These are phyloP conservation scores for Theodoxus fluviatilis DNA, from an alignment of 2,888 invertebrate genomes.

Conservation along the genomic window DNA sequence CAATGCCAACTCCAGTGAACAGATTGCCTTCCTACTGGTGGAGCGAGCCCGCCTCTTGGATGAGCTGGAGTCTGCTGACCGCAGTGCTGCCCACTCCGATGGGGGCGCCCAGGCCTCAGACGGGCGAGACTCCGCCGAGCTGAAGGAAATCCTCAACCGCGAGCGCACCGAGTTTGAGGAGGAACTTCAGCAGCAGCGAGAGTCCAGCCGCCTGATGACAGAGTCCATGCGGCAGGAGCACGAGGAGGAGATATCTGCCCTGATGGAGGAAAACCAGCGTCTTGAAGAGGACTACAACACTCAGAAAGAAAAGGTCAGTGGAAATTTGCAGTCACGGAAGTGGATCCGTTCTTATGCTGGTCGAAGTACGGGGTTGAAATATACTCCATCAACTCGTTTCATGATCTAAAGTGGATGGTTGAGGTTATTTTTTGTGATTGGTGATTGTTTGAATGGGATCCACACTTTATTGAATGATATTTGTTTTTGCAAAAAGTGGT, in stretches of 20 bases:
- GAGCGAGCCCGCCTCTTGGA: slow-evolving; percentile 67
- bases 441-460: not conserved
- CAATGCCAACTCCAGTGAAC: slow-evolving; percentile 64
- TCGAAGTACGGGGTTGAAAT: too few species aligned
- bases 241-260: slow-evolving; percentile 56
- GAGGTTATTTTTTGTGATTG: not conserved
- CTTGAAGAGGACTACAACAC: slow-evolving; percentile 43
- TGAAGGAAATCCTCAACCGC: slow-evolving; percentile 61
- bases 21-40: slow-evolving; percentile 67
- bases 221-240: slow-evolving; percentile 50
- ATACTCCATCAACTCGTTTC: too few species aligned
- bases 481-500: not conserved
- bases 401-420: too few species aligned
- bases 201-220: slow-evolving; percentile 41
- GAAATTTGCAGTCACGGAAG: not conserved
- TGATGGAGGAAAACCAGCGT: slow-evolving; percentile 58
- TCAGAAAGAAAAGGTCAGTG: slow-evolving; percentile 47
- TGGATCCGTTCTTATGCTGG: not conserved
- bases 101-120: slow-evolving; percentile 21
- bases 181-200: slow-evolving; percentile 64
- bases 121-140: slow-evolving; percentile 41
- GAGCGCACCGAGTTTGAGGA: slow-evolving; percentile 63
- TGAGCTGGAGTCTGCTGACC: slow-evolving; percentile 63
- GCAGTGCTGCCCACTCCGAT: slow-evolving; percentile 18
- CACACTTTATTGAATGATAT: not conserved